A percentile compares a stretch with the other conserved stretches of the same genome.
These are phyloP conservation scores for Anarrhichthys ocellatus DNA, from an alignment of 2,113 vertebrate species.

Conservation along the genomic window DNA sequence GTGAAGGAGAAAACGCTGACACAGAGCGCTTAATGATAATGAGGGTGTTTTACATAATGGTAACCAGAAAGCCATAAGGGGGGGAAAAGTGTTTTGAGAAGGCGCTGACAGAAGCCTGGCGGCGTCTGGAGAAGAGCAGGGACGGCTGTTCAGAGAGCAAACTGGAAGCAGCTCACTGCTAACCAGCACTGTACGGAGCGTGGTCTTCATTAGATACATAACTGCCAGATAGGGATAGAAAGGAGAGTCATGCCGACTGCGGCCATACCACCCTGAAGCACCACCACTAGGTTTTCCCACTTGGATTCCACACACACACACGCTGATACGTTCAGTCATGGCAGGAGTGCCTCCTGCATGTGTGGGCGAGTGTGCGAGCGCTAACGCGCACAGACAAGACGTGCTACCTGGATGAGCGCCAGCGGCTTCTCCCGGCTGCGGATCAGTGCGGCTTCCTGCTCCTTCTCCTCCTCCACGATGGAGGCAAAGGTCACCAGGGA, in stretches of 20 bases:
- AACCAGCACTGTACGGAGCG: conserved; percentile 10
- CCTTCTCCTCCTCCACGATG: conserved; percentile 94
- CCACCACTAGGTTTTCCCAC: neutral
- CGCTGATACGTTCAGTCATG: conserved; percentile 4
- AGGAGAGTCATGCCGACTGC: neutral
- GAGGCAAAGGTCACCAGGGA: conserved; percentile 90
- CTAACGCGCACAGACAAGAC: conserved; percentile 25
- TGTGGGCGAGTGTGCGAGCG: neutral
- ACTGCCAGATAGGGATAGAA: neutral
- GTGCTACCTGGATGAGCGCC: conserved; percentile 94
- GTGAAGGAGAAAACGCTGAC: conserved; percentile 55
- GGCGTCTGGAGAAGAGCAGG: conserved; percentile 5
- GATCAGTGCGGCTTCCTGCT: conserved; percentile 95
- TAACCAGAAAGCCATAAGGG: conserved; percentile 44
- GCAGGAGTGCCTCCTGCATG: neutral
- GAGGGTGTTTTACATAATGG: conserved; percentile 48
- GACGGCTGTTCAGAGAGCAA: conserved; percentile 6
- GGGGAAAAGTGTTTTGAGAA: conserved; percentile 9
- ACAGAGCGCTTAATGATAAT: conserved; percentile 39
- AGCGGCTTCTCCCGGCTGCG: conserved; percentile 96
- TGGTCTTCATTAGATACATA: conserved; percentile 23
- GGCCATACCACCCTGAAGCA: neutral
- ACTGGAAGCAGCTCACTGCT: conserved; percentile 20
- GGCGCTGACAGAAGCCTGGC: conserved; percentile 62
- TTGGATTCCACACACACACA: neutral